phyloP scores from a whole-genome alignment of 2,888 invertebrate genomes.

The Lissocephala sabroskyi region DNA sequence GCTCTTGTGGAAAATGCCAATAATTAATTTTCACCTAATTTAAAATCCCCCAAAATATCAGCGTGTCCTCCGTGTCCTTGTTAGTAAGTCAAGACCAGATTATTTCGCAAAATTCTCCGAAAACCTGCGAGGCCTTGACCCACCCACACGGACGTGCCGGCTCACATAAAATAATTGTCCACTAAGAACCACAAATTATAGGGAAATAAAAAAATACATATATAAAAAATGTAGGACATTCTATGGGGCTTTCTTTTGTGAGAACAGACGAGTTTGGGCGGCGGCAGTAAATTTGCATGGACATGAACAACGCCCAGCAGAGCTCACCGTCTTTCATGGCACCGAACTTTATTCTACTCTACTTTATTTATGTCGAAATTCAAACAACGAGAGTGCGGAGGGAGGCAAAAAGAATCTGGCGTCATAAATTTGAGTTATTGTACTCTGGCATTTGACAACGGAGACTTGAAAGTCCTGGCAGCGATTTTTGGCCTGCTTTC shows the following conservation, averaged over 20 bases:
- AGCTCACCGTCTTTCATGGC: slow-evolving; percentile 28
- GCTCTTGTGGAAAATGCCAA: no score
- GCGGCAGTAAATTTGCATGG: slow-evolving; percentile 50
- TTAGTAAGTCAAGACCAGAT: slow-evolving; percentile 54
- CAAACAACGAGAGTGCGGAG: slow-evolving; percentile 14
- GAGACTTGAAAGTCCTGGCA: slow-evolving; percentile 65
- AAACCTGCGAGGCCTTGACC: slow-evolving; percentile 29
- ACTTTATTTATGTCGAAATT: slow-evolving; percentile 48
- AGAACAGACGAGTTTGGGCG: slow-evolving; percentile 9
- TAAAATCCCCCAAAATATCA: no score
- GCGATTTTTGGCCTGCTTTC: slow-evolving; percentile 37
- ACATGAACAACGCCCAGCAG: slow-evolving; percentile 31
- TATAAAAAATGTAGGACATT: no score
- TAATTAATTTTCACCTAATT: no score
- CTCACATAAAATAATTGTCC: slow-evolving; percentile 40
- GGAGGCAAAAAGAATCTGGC: slow-evolving; percentile 13
- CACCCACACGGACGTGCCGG: slow-evolving; percentile 18
- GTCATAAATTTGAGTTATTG: slow-evolving; percentile 65
- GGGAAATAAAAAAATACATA: no score
- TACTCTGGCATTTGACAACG: slow-evolving; percentile 64
- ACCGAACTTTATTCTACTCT: slow-evolving; percentile 28
- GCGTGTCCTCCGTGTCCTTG: slow-evolving; percentile 28
- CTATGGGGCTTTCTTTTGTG: slow-evolving; percentile 45
- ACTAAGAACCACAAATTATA: slow-evolving; percentile 56
- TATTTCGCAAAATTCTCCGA: no score